Evolutionary conservation across 2,113 vertebrate genomes (phyloP), one percentile per base, ranked within the genome.

Genomic region (Dolichallabes microphthalmus): DNA sequence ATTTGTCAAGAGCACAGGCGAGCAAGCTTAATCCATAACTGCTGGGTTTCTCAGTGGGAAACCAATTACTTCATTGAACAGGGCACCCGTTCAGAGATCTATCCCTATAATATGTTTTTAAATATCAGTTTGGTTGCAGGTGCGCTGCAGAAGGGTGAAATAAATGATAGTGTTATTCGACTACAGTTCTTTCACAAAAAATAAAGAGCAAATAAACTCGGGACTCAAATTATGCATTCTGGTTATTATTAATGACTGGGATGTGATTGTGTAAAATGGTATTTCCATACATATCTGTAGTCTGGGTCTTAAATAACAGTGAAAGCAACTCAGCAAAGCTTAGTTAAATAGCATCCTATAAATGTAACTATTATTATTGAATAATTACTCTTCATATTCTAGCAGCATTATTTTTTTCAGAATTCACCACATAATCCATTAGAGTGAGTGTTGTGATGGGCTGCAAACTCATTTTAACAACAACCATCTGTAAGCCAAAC

Each of bases 1-100:
- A 90, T 90, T 91, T 89, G 91, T 92, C 92, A 88, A 85, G 85
- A 85, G 82, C 63, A 64, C 63, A 82, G 74, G 55, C 63, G 80
- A 82, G 39, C 79, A 76, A 74, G 83, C 80, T 87, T 87, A 87
- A 89, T 87, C 75, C 86, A 89, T 83, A 79, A 82, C 88, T 69
- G 50, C 85, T 87, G 86, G 88, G 86, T 79, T 85, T 87, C 83
- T 87, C 83, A 58, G 66, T 68, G 61, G 82, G 39, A 85, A 85
- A 77, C 78, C 85, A 68, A 85, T 87, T 87, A 85, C 84, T 89
- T 80, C 75, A 87, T 68, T 81, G 53, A 85, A 87, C 69, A 82
- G 20, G 58, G 58, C 79, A 85, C 61, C 66, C 39, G 58, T 85
- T 87, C 71, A 82, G 58, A 85, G 55, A 84, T 83, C 45, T 53